Conservation (phyloP, 2,888 invertebrate species). For the Clistopyga incitator region DNA sequence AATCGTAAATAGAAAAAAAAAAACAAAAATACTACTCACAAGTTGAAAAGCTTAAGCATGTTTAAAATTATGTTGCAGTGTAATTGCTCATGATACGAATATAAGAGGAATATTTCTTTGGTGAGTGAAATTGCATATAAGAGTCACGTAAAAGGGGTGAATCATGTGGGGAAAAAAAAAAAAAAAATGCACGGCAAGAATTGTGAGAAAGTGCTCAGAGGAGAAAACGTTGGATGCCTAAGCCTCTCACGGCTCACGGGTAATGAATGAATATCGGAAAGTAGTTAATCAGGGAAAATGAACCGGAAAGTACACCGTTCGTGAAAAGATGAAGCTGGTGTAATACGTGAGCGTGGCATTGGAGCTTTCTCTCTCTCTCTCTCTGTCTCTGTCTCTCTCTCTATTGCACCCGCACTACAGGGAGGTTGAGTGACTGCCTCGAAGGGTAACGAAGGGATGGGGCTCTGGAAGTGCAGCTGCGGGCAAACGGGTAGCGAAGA, state of each 20-base stretch:
- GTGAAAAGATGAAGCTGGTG: slow-evolving; percentile 69
- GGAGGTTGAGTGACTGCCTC: slow-evolving; percentile 39
- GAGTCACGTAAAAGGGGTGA: not conserved
- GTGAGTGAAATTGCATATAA: not conserved
- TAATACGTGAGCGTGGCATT: slow-evolving; percentile 45
- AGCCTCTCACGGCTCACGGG: slow-evolving; percentile 3
- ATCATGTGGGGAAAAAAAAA: not conserved
- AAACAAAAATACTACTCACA: not conserved
- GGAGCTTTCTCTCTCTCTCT: slow-evolving; percentile 17
- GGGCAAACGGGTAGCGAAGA: slow-evolving; percentile 44
- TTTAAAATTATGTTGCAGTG: not conserved
- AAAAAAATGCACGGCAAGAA: not conserved
- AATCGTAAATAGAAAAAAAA: too few species aligned
- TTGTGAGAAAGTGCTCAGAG: not conserved
- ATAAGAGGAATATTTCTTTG: not conserved
- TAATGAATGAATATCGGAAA: slow-evolving; percentile 66
- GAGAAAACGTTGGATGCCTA: not conserved
- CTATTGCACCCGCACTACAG: not conserved
- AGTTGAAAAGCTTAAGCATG: not conserved
- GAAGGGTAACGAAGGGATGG: slow-evolving; percentile 31
- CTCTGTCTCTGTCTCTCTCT: slow-evolving; percentile 2
- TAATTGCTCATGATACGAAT: not conserved
- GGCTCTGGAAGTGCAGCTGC: slow-evolving; percentile 60
- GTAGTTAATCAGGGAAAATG: slow-evolving; percentile 66
- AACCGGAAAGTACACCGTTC: slow-evolving; percentile 59